Evolutionary conservation across 2,888 invertebrate species (phyloP).

Genomic region (Pheosia gnoma): DNA sequence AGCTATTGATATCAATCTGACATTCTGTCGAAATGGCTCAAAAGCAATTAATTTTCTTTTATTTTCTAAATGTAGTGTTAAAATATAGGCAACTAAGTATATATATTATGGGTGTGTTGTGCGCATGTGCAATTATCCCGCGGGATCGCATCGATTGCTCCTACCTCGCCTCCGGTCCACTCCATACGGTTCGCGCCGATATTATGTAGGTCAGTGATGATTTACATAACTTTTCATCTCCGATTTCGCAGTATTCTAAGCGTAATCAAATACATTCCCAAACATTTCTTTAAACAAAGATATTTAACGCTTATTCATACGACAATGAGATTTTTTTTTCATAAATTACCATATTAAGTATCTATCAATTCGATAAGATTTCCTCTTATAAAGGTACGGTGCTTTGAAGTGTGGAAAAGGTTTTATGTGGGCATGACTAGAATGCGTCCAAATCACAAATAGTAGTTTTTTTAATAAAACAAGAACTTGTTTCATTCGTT

Average conservation of each 20-base stretch:
- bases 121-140: slow-evolving; percentile 81
- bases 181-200: slow-evolving; percentile 47
- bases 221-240: slow-evolving; percentile 24
- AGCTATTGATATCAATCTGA: background rate
- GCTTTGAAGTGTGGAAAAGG: no score
- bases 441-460: no score
- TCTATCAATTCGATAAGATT: no score
- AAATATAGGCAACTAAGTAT: background rate
- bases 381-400: no score
- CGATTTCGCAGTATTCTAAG: slow-evolving; percentile 4
- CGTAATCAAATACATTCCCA: background rate
- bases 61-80: background rate
- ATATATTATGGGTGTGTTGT: slow-evolving; percentile 37
- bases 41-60: background rate
- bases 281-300: no score
- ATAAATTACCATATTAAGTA: no score
- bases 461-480: slow-evolving; percentile 47
- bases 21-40: background rate
- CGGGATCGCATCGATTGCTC: slow-evolving; percentile 80
- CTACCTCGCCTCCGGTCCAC: slow-evolving; percentile 44
- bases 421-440: no score
- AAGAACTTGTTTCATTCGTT: slow-evolving; percentile 74
- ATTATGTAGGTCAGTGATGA: slow-evolving; percentile 75
- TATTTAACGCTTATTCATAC: no score
- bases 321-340: no score